Evolutionary conservation across 2,888 invertebrate genomes (phyloP).

Genomic region (Chrysolina oricalcia): DNA sequence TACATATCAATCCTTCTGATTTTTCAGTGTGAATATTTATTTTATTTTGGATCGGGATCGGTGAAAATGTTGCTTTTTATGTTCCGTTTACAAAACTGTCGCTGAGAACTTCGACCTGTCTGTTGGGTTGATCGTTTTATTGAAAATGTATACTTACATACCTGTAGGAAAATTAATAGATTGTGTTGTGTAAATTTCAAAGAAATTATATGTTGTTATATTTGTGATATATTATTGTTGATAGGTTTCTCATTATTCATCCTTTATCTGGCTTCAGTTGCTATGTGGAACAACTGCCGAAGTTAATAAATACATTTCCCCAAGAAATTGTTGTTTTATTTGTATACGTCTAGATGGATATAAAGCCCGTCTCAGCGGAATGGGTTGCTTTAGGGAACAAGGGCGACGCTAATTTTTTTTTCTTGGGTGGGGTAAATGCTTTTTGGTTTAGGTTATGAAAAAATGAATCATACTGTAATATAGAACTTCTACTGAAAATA

Average conservation of each 20-base stretch:
- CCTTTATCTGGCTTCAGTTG: conserved; percentile 32
- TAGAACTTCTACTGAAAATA: no score
- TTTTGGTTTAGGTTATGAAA: no score
- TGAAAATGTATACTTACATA: conserved; percentile 12
- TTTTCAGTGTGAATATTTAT: neutral
- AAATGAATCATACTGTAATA: no score
- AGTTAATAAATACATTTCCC: conserved; percentile 37
- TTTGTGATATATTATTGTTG: conserved; percentile 36
- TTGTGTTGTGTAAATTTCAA: conserved; percentile 18
- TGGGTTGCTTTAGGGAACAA: no score
- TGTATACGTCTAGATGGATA: neutral
- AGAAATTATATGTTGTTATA: conserved; percentile 34
- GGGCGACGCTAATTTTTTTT: no score
- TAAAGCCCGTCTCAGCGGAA: no score
- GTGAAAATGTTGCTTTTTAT: neutral
- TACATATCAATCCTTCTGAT: neutral
- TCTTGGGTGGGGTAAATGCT: no score
- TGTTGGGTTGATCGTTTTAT: neutral
- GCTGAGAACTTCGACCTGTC: neutral
- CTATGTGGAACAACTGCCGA: conserved; percentile 38
- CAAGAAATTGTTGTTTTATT: neutral
- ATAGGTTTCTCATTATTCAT: conserved; percentile 32
- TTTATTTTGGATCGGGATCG: neutral
- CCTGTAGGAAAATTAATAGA: neutral
- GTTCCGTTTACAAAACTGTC: neutral